Evolutionary conservation across 2,797 vertebrate genomes (phyloP), one percentile per base, ranked within the genome.

Genomic region (Etheostoma perlongum): DNA sequence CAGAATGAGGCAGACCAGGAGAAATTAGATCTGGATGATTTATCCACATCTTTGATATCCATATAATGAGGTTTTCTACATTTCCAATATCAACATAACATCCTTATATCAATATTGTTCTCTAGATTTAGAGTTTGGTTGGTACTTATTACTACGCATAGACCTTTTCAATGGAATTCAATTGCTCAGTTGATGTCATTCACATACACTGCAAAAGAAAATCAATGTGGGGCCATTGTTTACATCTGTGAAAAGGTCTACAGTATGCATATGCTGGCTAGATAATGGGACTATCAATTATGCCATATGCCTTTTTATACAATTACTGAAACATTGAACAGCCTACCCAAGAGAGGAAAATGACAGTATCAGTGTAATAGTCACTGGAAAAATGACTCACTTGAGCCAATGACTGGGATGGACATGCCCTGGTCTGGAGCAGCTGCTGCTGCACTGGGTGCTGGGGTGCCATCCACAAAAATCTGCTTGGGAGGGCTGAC

Each of bases 401-500:
- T 89, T 23, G 89, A 86, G 49, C 85, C 83, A 11, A 85, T 84
- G 44, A 90, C 90, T 0, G 92, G 76, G 79, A 90, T 87, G 67
- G 89, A 92, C 88, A 87, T 79, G 67, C 81, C 89, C 57, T 90
- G 84, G 71, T 92, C 91, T n/a, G 55, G 33, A 64, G 78, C 72
- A 42, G 78, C 58, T 16, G 85, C 30, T 44, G 82, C 53, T 0
- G 74, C 60, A 2, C 13, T 76, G 9, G 88, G 15, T 12, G 75
- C 59, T 9, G 90, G 77, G n/a, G 89, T 78, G 30, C 62, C 36
- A 47, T 94, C 94, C n/a, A 79, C 19, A 66, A 85, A 89, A 62
- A 90, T 81, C 64, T 90, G 84, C 70, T 93, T 93, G 4, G 91
- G 87, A 15, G 93, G 89, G 54, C 82, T 91, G 53, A 72, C 70